Evolutionary conservation across 35 echinoderm and acorn worm species (phyloP).

Genomic region (Holothuria glaberrima): DNA sequence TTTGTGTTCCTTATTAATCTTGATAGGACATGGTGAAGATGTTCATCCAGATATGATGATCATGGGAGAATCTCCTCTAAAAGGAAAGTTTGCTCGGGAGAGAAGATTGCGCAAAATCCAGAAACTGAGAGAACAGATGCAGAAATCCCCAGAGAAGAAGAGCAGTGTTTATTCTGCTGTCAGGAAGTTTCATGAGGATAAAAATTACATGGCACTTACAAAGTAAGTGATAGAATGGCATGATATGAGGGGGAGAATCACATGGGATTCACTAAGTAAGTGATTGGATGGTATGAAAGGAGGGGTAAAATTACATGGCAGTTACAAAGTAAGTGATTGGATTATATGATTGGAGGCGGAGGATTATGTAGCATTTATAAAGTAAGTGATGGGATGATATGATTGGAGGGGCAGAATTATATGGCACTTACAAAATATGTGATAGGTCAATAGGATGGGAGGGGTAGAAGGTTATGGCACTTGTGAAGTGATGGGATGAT

Average conservation of each 20-base stretch:
- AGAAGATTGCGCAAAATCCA: constrained; percentile 75
- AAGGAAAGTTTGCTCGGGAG: constrained; percentile 65
- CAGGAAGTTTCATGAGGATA: constrained; percentile 93
- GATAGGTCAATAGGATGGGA: too few relatives aligned
- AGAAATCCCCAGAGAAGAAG: constrained; percentile 87
- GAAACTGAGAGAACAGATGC: constrained; percentile 86
- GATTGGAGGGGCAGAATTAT: not conserved
- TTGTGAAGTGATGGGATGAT: constrained; percentile 46
- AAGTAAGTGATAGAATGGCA: constrained; percentile 47
- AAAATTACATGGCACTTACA: constrained; percentile 94
- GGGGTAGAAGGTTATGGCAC: constrained; percentile 95
- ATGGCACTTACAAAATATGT: not conserved
- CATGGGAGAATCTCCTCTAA: constrained; percentile 28
- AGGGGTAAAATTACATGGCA: not conserved
- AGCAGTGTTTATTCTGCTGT: constrained; percentile 99
- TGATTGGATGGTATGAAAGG: not conserved
- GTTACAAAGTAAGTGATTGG: too few relatives aligned
- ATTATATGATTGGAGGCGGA: too few relatives aligned
- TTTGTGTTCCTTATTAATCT: too few relatives aligned
- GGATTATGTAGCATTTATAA: constrained; percentile 92
- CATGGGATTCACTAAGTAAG: not conserved
- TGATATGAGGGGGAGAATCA: not conserved
- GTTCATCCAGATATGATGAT: constrained; percentile 35
- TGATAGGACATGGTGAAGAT: constrained; percentile 43
- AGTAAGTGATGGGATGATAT: constrained; percentile 38